Percentiles rank a stretch among this genome's conserved stretches.
These are phyloP conservation scores for Lysiphlebus fabarum DNA, from an alignment of 1,140 invertebrate species.

Conservation along the genomic window DNA sequence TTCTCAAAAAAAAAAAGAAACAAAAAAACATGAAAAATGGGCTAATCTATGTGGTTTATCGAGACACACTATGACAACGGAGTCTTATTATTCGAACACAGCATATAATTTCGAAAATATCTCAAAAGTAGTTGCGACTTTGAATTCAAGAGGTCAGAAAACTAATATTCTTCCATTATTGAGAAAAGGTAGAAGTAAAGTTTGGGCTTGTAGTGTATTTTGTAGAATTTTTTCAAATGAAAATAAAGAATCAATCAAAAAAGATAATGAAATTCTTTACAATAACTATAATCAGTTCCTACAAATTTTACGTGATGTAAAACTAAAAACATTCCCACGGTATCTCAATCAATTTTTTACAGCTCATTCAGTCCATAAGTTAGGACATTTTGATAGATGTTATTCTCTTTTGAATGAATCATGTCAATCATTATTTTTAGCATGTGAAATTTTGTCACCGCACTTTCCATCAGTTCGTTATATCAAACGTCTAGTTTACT, in stretches of 20 bases:
- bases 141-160: neutral
- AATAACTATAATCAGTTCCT: too few species aligned
- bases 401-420: neutral
- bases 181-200: too few species aligned
- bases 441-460: conserved; percentile 1
- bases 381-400: conserved; percentile 12
- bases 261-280: too few species aligned
- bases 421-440: conserved; percentile 13
- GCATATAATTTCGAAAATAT: conserved; percentile 4
- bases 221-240: too few species aligned
- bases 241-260: too few species aligned
- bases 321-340: too few species aligned
- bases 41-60: conserved; percentile 3
- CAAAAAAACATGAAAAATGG: neutral
- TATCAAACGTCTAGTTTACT: conserved; percentile 22
- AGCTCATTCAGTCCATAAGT: neutral
- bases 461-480: conserved; percentile 26
- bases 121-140: neutral
- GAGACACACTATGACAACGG: conserved; percentile 1
- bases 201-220: too few species aligned
- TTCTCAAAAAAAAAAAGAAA: neutral
- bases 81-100: conserved; percentile 11
- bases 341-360: conserved; percentile 1
- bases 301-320: too few species aligned
- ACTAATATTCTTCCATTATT: neutral